These are phyloP conservation scores for Phodopus roborovskii DNA, from an alignment of 2,113 vertebrate genomes.

Conservation along the genomic window DNA sequence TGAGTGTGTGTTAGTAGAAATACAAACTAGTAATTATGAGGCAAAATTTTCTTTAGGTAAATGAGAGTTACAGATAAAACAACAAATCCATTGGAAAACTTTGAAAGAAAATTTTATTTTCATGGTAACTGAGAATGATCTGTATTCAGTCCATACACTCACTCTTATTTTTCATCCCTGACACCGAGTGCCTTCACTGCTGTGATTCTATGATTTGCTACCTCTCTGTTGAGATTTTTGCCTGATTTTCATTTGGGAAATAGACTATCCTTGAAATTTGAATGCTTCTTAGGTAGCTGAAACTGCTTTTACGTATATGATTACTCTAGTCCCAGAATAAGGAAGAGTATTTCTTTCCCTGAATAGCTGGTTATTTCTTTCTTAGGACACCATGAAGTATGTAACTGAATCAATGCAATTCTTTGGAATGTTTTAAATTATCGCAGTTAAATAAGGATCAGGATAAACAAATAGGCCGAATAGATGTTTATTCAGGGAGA, in stretches of 20 bases:
- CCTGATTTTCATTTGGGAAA: constrained; percentile 50
- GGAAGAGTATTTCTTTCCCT: background rate
- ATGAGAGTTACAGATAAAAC: background rate
- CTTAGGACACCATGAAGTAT: background rate
- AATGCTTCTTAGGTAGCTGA: constrained; percentile 52
- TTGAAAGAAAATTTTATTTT: constrained; percentile 19
- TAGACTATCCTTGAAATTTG: constrained; percentile 56
- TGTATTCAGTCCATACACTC: background rate
- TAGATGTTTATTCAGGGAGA: too few relatives aligned
- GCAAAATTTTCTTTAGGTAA: constrained; percentile 46
- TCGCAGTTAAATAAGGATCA: too few relatives aligned
- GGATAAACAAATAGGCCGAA: too few relatives aligned
- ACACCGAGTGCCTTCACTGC: background rate
- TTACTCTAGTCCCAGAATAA: background rate
- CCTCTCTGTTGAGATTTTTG: constrained; percentile 43
- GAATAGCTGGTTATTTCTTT: background rate
- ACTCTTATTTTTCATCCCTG: constrained; percentile 35
- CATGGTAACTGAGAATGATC: background rate
- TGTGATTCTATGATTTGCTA: background rate
- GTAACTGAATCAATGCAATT: constrained; percentile 12
- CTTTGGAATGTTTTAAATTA: constrained; percentile 32
- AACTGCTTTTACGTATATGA: background rate
- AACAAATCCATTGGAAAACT: background rate
- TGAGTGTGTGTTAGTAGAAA: background rate
- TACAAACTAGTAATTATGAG: background rate